phyloP scores from a whole-genome alignment of 2,113 vertebrate species.

The Meriones unguiculatus region DNA sequence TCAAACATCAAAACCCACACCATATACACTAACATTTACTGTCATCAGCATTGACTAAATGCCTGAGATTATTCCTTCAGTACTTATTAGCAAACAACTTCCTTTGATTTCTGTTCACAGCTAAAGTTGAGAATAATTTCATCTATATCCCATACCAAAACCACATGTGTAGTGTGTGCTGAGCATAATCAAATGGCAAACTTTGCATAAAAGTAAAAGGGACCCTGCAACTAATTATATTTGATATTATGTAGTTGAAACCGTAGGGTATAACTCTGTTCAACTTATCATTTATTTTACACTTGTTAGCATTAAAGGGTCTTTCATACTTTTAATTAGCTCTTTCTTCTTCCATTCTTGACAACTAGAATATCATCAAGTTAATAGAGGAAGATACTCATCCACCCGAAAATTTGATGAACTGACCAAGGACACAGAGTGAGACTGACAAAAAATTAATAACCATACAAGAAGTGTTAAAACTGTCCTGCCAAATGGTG shows the following conservation, averaged over 20 bases:
- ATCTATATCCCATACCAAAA: neutral
- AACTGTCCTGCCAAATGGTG: slow-evolving; percentile 69
- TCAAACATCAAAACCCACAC: neutral
- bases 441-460: slow-evolving; percentile 77
- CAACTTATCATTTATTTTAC: slow-evolving; percentile 56
- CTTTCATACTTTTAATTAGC: slow-evolving; percentile 68
- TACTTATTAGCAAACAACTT: neutral
- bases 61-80: neutral
- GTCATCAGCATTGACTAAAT: neutral
- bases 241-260: slow-evolving; percentile 21
- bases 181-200: neutral
- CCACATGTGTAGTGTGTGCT: neutral
- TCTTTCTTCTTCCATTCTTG: slow-evolving; percentile 59
- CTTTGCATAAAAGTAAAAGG: neutral
- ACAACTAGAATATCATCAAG: slow-evolving; percentile 67
- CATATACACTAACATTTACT: neutral
- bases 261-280: slow-evolving; percentile 45
- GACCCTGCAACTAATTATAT: slow-evolving; percentile 37
- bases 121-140: neutral
- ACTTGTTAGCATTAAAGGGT: slow-evolving; percentile 52
- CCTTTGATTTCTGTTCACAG: neutral
- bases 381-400: slow-evolving; percentile 73
- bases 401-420: slow-evolving; percentile 75
- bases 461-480: slow-evolving; percentile 45
- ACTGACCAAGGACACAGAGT: slow-evolving; percentile 75